Percentiles rank a stretch among this genome's conserved stretches.
Conservation (phyloP, 2,113 vertebrate genomes). For the Aptenodytes forsteri region DNA sequence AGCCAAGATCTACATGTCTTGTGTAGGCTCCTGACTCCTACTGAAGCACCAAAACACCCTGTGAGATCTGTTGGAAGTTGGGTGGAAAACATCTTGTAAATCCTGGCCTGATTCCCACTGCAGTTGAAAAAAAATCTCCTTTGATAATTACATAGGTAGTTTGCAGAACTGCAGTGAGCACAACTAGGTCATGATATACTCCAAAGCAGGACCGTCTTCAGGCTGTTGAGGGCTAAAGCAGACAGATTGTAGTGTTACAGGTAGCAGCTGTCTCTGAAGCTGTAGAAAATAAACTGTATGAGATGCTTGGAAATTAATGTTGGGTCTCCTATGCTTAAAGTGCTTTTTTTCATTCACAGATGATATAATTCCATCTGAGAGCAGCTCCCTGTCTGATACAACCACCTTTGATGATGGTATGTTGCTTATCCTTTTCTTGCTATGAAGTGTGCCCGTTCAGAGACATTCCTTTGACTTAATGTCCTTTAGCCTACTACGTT, state of each 20-base stretch:
- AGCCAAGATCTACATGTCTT: constrained; percentile 16
- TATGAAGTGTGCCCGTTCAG: not conserved
- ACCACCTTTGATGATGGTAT: constrained; percentile 89
- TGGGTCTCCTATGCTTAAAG: not conserved
- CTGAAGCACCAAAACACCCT: not conserved
- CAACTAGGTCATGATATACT: not conserved
- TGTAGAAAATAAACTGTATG: not conserved
- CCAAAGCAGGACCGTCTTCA: not conserved
- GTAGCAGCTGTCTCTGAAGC: not conserved
- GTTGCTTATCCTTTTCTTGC: constrained; percentile 17
- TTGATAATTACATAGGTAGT: not conserved
- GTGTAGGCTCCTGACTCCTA: not conserved
- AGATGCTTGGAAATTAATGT: not conserved
- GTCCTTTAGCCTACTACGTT: not conserved
- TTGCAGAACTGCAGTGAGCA: not conserved
- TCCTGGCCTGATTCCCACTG: constrained; percentile 24
- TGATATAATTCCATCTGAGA: constrained; percentile 87
- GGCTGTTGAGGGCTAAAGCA: not conserved
- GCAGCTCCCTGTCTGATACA: constrained; percentile 92
- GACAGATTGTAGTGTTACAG: not conserved
- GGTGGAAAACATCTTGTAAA: constrained; percentile 34
- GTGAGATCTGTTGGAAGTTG: constrained; percentile 20
- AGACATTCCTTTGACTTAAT: not conserved
- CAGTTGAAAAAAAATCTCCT: not conserved
- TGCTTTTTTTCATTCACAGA: constrained; percentile 78